phyloP scores from a whole-genome alignment of 1,140 invertebrate species.

The Drosophila sulfurigaster region DNA sequence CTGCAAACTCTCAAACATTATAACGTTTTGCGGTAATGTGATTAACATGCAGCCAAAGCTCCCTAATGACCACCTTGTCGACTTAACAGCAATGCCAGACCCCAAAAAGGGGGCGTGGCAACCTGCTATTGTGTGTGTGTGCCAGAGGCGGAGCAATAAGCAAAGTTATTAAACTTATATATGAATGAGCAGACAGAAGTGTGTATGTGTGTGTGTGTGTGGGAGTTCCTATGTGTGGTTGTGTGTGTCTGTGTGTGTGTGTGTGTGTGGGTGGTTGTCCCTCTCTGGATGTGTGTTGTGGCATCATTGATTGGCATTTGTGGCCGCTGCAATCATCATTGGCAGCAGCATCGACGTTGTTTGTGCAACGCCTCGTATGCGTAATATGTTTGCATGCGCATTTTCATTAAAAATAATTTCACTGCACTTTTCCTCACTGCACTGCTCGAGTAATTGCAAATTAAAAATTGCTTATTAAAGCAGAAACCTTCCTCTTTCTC shows the following conservation, averaged over 20 bases:
- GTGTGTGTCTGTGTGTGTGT: neutral
- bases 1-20: slow-evolving; percentile 62
- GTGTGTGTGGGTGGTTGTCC: neutral
- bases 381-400: slow-evolving; percentile 73
- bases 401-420: slow-evolving; percentile 78
- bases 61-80: slow-evolving; percentile 73
- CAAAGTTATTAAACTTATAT: slow-evolving; percentile 77
- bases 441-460: slow-evolving; percentile 77
- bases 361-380: slow-evolving; percentile 74
- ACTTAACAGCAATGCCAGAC: slow-evolving; percentile 34
- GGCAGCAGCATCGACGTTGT: slow-evolving; percentile 28
- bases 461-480: slow-evolving; percentile 83
- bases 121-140: slow-evolving; percentile 24
- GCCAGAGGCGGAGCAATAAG: slow-evolving; percentile 44
- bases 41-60: slow-evolving; percentile 75
- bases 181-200: neutral
- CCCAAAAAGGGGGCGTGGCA: neutral
- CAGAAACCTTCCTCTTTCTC: slow-evolving; percentile 46
- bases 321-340: slow-evolving; percentile 33
- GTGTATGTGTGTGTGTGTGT: neutral
- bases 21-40: slow-evolving; percentile 81
- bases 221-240: neutral
- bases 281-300: neutral
- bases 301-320: slow-evolving; percentile 69
- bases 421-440: slow-evolving; percentile 33